Evolutionary conservation across 2,113 vertebrate genomes (phyloP).

Genomic region (Sylvia atricapilla): DNA sequence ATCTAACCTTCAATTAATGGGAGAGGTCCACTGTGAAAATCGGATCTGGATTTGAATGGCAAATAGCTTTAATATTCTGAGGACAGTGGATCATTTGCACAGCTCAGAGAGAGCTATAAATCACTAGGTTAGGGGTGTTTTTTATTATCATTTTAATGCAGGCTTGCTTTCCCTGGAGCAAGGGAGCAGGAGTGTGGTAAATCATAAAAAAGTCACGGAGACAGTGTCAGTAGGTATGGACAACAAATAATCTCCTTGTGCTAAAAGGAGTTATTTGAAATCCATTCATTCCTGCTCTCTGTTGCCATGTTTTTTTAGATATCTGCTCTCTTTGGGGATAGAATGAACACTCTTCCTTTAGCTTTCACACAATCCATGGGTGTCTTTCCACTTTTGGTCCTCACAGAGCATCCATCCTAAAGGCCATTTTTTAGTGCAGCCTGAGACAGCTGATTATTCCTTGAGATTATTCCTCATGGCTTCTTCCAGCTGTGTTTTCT

Average conservation of each 20-base stretch:
- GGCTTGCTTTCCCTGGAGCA: not conserved
- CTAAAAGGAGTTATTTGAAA: not conserved
- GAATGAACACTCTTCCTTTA: not conserved
- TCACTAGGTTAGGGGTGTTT: not conserved
- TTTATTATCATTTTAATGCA: not conserved
- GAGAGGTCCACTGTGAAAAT: not conserved
- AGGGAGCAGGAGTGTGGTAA: not conserved
- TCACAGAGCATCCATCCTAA: not conserved
- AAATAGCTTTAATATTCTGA: constrained; percentile 14
- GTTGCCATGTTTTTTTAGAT: not conserved
- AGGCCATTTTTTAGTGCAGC: not conserved
- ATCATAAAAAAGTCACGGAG: not conserved
- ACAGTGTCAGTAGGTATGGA: not conserved
- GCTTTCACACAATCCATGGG: fast-evolving
- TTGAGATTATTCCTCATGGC: not conserved
- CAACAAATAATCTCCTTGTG: not conserved
- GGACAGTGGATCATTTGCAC: not conserved
- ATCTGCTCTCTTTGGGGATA: not conserved
- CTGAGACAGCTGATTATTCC: not conserved
- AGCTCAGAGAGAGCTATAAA: not conserved
- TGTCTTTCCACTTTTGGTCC: not conserved
- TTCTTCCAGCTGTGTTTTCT: not conserved
- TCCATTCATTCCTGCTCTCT: not conserved
- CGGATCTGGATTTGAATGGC: not conserved
- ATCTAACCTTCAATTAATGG: constrained; percentile 5